phyloP scores from a whole-genome alignment of 2,113 vertebrate species.

The Heptranchias perlo region DNA sequence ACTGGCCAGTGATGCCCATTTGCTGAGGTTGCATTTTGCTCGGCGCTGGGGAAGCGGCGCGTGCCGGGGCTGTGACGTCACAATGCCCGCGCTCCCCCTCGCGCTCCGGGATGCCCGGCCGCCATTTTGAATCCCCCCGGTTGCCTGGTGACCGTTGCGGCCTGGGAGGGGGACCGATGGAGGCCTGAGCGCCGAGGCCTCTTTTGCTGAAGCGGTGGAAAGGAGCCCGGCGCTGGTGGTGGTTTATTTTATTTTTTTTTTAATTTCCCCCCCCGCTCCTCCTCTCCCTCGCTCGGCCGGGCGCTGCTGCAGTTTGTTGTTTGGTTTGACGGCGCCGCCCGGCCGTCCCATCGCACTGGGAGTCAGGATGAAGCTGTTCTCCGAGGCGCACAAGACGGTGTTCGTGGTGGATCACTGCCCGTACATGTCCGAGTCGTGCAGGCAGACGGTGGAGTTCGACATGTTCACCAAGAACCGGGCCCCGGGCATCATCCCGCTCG shows the following conservation, averaged over 20 bases:
- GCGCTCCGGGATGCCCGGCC: not conserved
- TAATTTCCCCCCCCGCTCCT: no score
- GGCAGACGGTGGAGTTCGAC: slow-evolving; percentile 95
- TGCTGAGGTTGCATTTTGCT: no score
- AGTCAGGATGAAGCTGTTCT: slow-evolving; percentile 82
- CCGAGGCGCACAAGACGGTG: slow-evolving; percentile 92
- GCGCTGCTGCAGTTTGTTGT: not conserved
- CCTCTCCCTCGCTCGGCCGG: not conserved
- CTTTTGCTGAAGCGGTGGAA: no score
- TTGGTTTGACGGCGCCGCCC: not conserved
- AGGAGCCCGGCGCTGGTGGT: not conserved
- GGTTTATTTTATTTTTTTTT: not conserved
- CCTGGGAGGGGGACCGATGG: not conserved
- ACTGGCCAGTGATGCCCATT: no score
- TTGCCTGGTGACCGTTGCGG: not conserved
- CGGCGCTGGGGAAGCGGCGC: no score
- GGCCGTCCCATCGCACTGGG: not conserved
- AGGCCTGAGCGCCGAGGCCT: no score
- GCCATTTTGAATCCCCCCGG: no score
- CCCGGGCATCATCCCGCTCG: slow-evolving; percentile 89
- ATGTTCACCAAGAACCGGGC: slow-evolving; percentile 89
- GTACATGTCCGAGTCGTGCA: slow-evolving; percentile 93
- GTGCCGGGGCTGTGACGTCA: no score
- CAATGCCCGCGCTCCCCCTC: no score
- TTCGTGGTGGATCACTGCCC: slow-evolving; percentile 98